These are phyloP conservation scores for Anoncus sp. DNA, from an alignment of 2,888 invertebrate species.

Conservation along the genomic window DNA sequence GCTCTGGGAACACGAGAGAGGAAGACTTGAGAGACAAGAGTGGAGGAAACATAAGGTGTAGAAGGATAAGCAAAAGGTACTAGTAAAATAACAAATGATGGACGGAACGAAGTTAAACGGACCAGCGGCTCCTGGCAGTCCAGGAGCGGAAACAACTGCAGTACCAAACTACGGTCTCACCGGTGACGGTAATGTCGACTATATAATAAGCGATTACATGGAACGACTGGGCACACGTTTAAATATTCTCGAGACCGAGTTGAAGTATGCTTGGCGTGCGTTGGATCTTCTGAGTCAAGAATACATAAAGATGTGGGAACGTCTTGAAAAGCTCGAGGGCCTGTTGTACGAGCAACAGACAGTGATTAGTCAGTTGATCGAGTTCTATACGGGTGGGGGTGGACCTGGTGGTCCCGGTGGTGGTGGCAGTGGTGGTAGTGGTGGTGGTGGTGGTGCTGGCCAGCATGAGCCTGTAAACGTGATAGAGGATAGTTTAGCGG, in stretches of 20 bases:
- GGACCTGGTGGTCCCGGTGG: conserved; percentile 81
- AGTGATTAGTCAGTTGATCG: conserved; percentile 94
- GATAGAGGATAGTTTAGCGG: conserved; percentile 68
- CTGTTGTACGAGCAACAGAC: conserved; percentile 95
- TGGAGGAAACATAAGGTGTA: conserved; percentile 26
- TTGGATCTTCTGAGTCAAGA: conserved; percentile 95
- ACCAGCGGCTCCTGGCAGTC: conserved; percentile 71
- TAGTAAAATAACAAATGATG: conserved; percentile 68
- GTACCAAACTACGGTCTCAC: conserved; percentile 71
- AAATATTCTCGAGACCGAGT: conserved; percentile 94
- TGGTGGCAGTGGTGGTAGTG: conserved; percentile 69
- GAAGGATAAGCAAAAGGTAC: conserved; percentile 25
- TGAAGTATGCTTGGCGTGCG: conserved; percentile 97
- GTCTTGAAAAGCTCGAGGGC: conserved; percentile 94
- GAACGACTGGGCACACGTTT: conserved; percentile 94
- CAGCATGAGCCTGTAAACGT: conserved; percentile 72
- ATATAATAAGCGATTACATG: conserved; percentile 96
- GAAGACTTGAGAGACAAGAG: conserved; percentile 44
- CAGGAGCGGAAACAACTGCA: conserved; percentile 74
- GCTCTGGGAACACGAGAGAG: conserved; percentile 38
- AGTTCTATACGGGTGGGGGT: conserved; percentile 89
- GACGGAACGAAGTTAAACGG: conserved; percentile 77
- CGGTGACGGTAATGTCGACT: conserved; percentile 84
- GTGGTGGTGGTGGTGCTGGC: conserved; percentile 69
- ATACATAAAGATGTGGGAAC: conserved; percentile 97